Evolutionary conservation across 2,797 vertebrate species (phyloP).

Genomic region (Sebastes minor): DNA sequence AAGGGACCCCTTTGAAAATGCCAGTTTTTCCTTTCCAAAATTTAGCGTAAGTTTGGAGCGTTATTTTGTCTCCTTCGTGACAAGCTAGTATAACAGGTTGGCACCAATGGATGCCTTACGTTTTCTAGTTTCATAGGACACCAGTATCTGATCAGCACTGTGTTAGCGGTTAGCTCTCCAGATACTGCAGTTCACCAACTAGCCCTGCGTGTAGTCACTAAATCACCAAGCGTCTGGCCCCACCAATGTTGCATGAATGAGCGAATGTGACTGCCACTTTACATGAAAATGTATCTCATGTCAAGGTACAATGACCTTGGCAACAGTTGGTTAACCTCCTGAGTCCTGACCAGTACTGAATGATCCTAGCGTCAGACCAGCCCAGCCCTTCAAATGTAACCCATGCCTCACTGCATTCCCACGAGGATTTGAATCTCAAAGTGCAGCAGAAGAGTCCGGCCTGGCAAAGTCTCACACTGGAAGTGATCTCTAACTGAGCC

Average conservation of each 20-base stretch:
- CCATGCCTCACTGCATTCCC: constrained; percentile 37
- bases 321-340: constrained; percentile 36
- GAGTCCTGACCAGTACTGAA: constrained; percentile 14
- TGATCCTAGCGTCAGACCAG: no score
- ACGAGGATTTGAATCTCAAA: constrained; percentile 48
- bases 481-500: constrained; percentile 25
- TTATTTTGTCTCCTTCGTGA: no score
- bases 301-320: not conserved
- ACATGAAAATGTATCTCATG: not conserved
- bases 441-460: not conserved
- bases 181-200: no score
- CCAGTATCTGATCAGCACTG: no score
- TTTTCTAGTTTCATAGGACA: no score
- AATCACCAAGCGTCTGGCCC: not conserved
- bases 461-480: constrained; percentile 9
- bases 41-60: no score
- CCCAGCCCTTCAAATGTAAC: constrained; percentile 17
- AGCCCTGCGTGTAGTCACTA: not conserved
- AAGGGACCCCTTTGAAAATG: no score
- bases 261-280: not conserved
- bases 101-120: no score
- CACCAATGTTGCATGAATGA: not conserved
- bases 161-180: no score
- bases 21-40: no score
- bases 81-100: no score